Evolutionary conservation across 2,888 invertebrate species (phyloP).

Genomic region (Augochlorella aurata): DNA sequence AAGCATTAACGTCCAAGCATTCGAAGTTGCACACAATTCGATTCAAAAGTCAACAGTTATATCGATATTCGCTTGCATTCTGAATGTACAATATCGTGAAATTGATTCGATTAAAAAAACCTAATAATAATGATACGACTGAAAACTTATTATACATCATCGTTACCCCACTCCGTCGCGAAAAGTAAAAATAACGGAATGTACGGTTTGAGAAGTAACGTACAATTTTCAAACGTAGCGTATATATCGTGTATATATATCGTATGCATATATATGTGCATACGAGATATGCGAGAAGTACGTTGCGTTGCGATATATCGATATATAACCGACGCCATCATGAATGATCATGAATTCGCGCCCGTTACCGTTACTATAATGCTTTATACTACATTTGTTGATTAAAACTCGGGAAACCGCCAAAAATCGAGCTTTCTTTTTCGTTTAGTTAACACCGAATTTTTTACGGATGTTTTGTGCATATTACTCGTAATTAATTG

Average conservation of each 20-base stretch:
- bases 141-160: not conserved
- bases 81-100: slow-evolving; percentile 5
- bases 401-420: not conserved
- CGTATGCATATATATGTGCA: not conserved
- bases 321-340: slow-evolving; percentile 38
- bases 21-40: not conserved
- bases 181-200: not conserved
- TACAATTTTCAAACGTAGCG: not conserved
- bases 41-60: not conserved
- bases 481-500: not conserved
- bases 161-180: not conserved
- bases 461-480: not conserved
- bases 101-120: slow-evolving; percentile 38
- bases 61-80: not conserved
- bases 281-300: not conserved
- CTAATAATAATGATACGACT: not conserved
- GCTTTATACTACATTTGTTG: slow-evolving; percentile 16
- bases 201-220: not conserved
- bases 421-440: not conserved
- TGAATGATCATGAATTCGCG: slow-evolving; percentile 10
- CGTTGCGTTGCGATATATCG: slow-evolving; percentile 7
- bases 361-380: slow-evolving; percentile 57
- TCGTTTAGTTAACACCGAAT: not conserved
- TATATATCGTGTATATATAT: not conserved
- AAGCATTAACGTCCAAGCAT: slow-evolving; percentile 15